phyloP scores from a whole-genome alignment of 2,113 vertebrate species.

The Azemiops feae region DNA sequence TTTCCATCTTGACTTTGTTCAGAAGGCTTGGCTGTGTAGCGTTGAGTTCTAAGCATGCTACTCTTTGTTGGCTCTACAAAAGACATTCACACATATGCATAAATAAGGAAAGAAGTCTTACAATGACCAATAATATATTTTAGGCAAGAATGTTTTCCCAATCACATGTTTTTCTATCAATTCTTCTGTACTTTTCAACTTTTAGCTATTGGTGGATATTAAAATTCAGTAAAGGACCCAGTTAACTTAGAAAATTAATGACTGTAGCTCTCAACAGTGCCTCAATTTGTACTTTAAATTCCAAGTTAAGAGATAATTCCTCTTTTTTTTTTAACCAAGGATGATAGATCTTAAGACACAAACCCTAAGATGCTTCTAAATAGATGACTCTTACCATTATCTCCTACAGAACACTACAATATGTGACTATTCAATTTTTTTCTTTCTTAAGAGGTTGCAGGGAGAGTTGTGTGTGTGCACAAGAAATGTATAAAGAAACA shows the following conservation, averaged over 20 bases:
- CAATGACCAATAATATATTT: not conserved
- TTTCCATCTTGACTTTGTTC: constrained; percentile 41
- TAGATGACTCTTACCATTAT: too few relatives aligned
- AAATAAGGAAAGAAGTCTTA: not conserved
- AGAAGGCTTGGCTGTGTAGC: constrained; percentile 23
- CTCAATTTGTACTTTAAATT: not conserved
- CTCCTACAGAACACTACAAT: not conserved
- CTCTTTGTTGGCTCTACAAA: constrained; percentile 72
- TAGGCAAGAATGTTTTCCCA: not conserved
- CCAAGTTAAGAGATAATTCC: not conserved
- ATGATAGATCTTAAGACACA: not conserved
- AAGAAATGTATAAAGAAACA: not conserved
- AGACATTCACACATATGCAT: constrained; percentile 15
- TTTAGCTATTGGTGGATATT: not conserved
- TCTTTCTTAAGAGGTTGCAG: not conserved
- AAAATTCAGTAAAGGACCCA: not conserved
- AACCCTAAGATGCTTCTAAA: not conserved
- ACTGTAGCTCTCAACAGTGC: not conserved
- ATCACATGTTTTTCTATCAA: not conserved
- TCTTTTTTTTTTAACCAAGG: not conserved
- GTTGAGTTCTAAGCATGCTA: constrained; percentile 66
- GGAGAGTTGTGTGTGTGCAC: not conserved
- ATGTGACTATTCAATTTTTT: not conserved
- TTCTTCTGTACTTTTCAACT: not conserved
- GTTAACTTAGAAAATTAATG: not conserved